Conservation (phyloP, 2,888 invertebrate genomes). For the Philereme transversata region DNA sequence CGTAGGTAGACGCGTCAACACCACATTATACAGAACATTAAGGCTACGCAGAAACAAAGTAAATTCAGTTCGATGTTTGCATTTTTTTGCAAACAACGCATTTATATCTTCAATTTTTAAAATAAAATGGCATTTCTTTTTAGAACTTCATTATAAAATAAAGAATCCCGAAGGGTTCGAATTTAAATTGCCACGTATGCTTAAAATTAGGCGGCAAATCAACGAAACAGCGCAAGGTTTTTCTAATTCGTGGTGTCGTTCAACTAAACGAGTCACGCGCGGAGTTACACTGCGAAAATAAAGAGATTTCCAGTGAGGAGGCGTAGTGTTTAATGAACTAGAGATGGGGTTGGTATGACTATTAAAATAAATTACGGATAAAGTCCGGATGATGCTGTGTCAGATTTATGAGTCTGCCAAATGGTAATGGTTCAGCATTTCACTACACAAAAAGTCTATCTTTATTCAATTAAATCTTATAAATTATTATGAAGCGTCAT, state of each 20-base stretch:
- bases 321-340: slow-evolving; percentile 7
- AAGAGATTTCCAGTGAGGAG: slow-evolving; percentile 18
- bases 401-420: too few species aligned
- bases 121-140: slow-evolving; percentile 1
- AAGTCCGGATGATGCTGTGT: too few species aligned
- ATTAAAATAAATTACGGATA: too few species aligned
- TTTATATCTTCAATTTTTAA: not conserved
- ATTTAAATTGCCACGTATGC: slow-evolving; percentile 19
- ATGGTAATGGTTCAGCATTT: too few species aligned
- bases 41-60: too few species aligned
- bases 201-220: slow-evolving; percentile 21
- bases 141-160: not conserved
- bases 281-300: slow-evolving; percentile 12
- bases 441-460: too few species aligned
- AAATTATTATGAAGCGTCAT: too few species aligned
- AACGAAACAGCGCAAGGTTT: slow-evolving; percentile 14
- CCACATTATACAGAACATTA: too few species aligned
- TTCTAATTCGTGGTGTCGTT: slow-evolving; percentile 19
- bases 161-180: slow-evolving; percentile 4
- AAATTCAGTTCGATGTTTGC: too few species aligned
- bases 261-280: slow-evolving; percentile 24
- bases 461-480: too few species aligned
- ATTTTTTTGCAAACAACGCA: too few species aligned
- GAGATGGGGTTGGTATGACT: not conserved
- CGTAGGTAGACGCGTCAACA: too few species aligned